Conservation (phyloP, 1,140 invertebrate genomes). For the Eumaeus atala region DNA sequence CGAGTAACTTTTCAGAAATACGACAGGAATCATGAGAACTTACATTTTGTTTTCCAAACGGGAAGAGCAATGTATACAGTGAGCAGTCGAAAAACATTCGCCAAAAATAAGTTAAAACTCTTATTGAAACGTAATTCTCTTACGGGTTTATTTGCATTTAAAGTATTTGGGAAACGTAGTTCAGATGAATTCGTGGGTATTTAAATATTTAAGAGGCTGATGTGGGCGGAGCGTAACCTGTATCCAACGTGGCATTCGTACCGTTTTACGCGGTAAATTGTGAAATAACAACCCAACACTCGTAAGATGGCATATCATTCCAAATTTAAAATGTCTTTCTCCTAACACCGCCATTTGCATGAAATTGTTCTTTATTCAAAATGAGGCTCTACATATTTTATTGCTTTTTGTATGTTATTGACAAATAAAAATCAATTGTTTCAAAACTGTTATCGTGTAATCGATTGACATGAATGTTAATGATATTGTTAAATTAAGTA, state of each 20-base stretch:
- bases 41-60: too few species aligned
- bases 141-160: too few species aligned
- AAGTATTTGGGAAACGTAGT: constrained; percentile 16
- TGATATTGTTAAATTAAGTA: neutral
- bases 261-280: constrained; percentile 29
- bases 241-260: constrained; percentile 5
- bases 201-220: constrained; percentile 29
- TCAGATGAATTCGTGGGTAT: constrained; percentile 19
- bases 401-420: neutral
- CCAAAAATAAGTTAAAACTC: too few species aligned
- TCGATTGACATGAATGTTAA: neutral
- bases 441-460: neutral
- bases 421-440: neutral
- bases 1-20: too few species aligned
- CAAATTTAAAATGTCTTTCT: constrained; percentile 17
- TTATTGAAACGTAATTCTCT: too few species aligned
- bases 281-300: too few species aligned
- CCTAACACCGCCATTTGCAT: constrained; percentile 1
- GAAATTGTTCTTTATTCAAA: constrained; percentile 5
- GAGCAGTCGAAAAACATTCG: too few species aligned
- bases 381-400: neutral
- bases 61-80: too few species aligned
- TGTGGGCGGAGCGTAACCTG: constrained; percentile 25
- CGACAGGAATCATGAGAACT: too few species aligned
- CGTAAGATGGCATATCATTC: constrained; percentile 16